Percentiles rank a stretch among this genome's conserved stretches.
These are phyloP conservation scores for Mustela lutreola DNA, from an alignment of 2,113 vertebrate genomes.

Conservation along the genomic window DNA sequence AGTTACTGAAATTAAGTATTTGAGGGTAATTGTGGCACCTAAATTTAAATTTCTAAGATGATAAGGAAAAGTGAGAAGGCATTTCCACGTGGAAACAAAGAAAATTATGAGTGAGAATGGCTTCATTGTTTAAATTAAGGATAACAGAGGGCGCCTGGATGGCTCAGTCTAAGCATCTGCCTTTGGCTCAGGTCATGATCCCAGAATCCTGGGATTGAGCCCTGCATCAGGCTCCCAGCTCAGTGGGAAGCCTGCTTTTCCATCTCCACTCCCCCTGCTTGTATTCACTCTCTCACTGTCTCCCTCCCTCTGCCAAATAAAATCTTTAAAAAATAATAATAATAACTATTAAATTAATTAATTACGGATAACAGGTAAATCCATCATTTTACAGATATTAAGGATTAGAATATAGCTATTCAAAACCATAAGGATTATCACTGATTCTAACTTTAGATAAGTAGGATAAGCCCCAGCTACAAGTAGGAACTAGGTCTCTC, in stretches of 20 bases:
- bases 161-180: no score
- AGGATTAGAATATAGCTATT: neutral
- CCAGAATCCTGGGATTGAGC: no score
- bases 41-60: slow-evolving; percentile 43
- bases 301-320: no score
- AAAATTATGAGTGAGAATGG: neutral
- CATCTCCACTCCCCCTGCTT: no score
- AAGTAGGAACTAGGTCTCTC: slow-evolving; percentile 48
- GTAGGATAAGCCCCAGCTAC: slow-evolving; percentile 17
- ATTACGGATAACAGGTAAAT: neutral
- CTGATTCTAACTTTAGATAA: slow-evolving; percentile 43
- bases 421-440: slow-evolving; percentile 34
- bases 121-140: slow-evolving; percentile 28
- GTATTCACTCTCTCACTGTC: no score
- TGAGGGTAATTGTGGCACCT: neutral
- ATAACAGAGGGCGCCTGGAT: neutral
- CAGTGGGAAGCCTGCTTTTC: no score
- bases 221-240: no score
- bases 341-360: neutral
- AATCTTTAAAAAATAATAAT: no score
- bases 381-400: slow-evolving; percentile 6
- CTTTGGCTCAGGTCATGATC: no score
- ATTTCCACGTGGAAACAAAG: neutral
- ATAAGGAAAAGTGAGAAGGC: neutral
- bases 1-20: slow-evolving; percentile 41